Evolutionary conservation across 2,888 invertebrate genomes (phyloP).

Genomic region (Cantharis nigra): DNA sequence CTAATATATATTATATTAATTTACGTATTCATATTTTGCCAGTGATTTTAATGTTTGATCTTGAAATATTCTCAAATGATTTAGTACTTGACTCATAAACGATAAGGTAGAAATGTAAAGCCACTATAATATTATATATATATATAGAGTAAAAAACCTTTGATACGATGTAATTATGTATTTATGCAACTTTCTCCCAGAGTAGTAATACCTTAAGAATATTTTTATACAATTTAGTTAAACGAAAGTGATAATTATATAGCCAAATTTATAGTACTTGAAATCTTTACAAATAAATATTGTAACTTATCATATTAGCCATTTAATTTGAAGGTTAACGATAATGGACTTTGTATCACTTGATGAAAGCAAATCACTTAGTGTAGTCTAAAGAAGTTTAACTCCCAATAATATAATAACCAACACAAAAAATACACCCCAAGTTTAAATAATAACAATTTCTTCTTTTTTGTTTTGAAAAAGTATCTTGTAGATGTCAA

Average conservation of each 20-base stretch:
- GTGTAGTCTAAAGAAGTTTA: neutral
- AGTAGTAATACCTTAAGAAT: neutral
- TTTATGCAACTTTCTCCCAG: neutral
- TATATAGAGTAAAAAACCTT: neutral
- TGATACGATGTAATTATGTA: neutral
- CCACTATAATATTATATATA: neutral
- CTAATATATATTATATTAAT: too few species aligned
- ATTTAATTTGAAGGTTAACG: neutral
- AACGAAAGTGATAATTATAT: neutral
- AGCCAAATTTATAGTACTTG: neutral
- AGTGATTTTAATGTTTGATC: neutral
- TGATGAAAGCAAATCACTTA: neutral
- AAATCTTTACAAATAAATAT: neutral
- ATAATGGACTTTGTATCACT: neutral
- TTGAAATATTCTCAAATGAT: neutral
- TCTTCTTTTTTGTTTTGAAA: too few species aligned
- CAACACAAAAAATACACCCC: too few species aligned
- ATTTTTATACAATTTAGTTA: neutral
- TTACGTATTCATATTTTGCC: neutral
- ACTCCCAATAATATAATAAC: too few species aligned
- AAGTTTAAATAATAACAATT: too few species aligned
- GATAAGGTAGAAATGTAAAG: neutral
- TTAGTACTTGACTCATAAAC: neutral
- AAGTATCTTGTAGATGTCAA: too few species aligned
- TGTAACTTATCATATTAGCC: neutral